A percentile compares a stretch with the other conserved stretches of the same genome.
Evolutionary conservation across 2,113 vertebrate genomes (phyloP).

Genomic region (Terrapene triunguis): DNA sequence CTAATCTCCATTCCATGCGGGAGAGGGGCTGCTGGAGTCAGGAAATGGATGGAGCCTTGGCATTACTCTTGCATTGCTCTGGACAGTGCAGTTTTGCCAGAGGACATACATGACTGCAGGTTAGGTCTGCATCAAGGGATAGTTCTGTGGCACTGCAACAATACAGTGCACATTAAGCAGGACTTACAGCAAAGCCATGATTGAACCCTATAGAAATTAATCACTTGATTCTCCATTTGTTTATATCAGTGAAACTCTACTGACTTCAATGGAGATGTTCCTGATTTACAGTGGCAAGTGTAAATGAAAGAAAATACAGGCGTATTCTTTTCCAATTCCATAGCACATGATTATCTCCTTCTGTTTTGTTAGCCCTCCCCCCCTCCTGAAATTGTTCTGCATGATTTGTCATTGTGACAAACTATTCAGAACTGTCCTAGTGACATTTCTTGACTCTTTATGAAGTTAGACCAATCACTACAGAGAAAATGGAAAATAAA

Average conservation of each 20-base stretch:
- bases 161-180: not conserved
- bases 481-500: not conserved
- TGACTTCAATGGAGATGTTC: not conserved
- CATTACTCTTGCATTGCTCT: fast-evolving
- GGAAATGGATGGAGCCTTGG: not conserved
- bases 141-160: not conserved
- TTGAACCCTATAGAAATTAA: not conserved
- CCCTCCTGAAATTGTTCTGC: not conserved
- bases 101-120: not conserved
- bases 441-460: not conserved
- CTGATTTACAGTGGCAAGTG: not conserved
- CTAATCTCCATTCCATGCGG: not conserved
- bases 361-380: not conserved
- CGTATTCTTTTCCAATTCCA: fast-evolving
- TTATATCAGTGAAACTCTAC: not conserved
- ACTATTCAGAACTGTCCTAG: not conserved
- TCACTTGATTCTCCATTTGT: not conserved
- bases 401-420: not conserved
- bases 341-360: not conserved
- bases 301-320: not conserved
- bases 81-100: not conserved
- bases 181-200: not conserved
- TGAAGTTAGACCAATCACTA: not conserved
- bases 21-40: not conserved
- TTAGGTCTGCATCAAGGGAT: not conserved